Conservation (phyloP, 2,888 invertebrate species). For the Zygaena filipendulae region DNA sequence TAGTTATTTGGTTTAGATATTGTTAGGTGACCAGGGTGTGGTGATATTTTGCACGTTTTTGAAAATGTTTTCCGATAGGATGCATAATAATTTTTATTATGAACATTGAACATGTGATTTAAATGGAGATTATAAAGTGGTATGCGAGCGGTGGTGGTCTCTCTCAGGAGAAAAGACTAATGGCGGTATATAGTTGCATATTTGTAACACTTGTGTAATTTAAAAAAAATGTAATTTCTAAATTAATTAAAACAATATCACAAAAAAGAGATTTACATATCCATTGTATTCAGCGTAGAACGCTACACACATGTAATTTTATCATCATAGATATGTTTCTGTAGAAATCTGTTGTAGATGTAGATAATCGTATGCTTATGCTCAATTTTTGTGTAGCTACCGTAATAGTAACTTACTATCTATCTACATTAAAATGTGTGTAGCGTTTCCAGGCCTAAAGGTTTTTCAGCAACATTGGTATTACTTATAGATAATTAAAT, state of each 20-base stretch:
- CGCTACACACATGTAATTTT: constrained; percentile 59
- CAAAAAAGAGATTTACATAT: constrained; percentile 60
- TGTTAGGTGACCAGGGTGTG: constrained; percentile 69
- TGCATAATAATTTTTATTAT: constrained; percentile 27
- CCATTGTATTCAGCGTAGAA: constrained; percentile 47
- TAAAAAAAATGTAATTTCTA: constrained; percentile 18
- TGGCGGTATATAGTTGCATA: no score
- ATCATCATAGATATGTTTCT: no score
- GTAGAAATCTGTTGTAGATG: constrained; percentile 9
- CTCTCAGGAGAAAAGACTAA: constrained; percentile 33
- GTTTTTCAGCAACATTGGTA: constrained; percentile 59
- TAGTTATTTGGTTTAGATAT: constrained; percentile 63
- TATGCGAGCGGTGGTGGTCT: constrained; percentile 42
- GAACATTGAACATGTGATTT: constrained; percentile 38
- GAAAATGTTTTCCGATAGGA: constrained; percentile 64
- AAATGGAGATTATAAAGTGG: constrained; percentile 29
- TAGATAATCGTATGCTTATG: constrained; percentile 25
- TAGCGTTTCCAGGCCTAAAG: constrained; percentile 61
- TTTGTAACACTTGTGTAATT: constrained; percentile 24
- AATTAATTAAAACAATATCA: constrained; percentile 32
- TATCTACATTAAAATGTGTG: constrained; percentile 34
- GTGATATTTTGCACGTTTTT: constrained; percentile 70
- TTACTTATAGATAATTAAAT: constrained; percentile 64
- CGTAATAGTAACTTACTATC: no score
- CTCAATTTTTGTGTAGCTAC: constrained; percentile 30